These are phyloP conservation scores for Nebria ingens DNA, from an alignment of 1,140 invertebrate species.

Conservation along the genomic window DNA sequence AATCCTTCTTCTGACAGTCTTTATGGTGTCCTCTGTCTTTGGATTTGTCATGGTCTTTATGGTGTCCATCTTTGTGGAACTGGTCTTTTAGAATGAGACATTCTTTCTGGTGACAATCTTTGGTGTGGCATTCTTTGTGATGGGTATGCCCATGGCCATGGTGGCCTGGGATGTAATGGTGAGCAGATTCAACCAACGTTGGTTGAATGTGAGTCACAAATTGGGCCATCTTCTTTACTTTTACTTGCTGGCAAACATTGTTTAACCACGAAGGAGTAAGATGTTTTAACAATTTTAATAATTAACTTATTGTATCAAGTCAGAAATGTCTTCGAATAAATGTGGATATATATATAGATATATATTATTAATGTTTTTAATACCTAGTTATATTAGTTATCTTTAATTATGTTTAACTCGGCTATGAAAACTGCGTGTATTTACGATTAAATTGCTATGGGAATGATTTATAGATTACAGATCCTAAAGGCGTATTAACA, in stretches of 20 bases:
- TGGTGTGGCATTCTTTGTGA: slow-evolving; percentile 17
- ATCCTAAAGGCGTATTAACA: too few relatives aligned
- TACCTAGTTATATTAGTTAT: too few relatives aligned
- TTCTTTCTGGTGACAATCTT: slow-evolving; percentile 20
- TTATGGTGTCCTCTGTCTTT: slow-evolving; percentile 20
- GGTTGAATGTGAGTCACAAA: slow-evolving; percentile 47
- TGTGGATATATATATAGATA: too few relatives aligned
- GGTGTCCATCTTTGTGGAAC: slow-evolving; percentile 31
- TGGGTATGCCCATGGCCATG: slow-evolving; percentile 33
- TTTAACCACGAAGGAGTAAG: too few relatives aligned
- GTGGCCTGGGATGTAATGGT: slow-evolving; percentile 39
- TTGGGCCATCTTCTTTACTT: slow-evolving; percentile 36
- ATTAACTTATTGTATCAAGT: too few relatives aligned
- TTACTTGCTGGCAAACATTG: too few relatives aligned
- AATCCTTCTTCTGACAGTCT: slow-evolving; percentile 14
- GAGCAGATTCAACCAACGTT: slow-evolving; percentile 41
- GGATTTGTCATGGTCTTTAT: slow-evolving; percentile 23
- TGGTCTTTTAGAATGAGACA: slow-evolving; percentile 20
- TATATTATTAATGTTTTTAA: too few relatives aligned
- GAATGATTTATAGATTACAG: too few relatives aligned
- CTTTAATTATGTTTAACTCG: too few relatives aligned
- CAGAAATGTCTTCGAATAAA: not conserved
- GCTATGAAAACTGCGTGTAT: too few relatives aligned
- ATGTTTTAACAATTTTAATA: too few relatives aligned
- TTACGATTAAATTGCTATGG: too few relatives aligned